phyloP scores from a whole-genome alignment of 2,113 vertebrate genomes.

The Labeo rohita region DNA sequence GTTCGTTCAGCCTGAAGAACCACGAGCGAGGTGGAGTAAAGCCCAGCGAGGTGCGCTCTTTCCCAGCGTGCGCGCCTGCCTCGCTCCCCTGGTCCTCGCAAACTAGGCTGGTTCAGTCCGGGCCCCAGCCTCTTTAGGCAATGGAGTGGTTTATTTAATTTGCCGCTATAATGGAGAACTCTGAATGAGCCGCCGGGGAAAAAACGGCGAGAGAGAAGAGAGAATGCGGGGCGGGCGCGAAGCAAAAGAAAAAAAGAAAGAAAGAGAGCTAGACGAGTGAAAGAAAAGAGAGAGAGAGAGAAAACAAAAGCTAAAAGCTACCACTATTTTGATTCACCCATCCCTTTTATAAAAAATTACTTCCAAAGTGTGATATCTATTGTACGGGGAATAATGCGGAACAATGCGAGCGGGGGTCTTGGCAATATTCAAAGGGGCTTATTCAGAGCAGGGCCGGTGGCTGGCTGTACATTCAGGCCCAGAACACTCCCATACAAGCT shows the following conservation, averaged over 20 bases:
- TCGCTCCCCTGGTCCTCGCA: constrained; percentile 73
- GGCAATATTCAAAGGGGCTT: constrained; percentile 92
- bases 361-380: constrained; percentile 99
- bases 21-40: constrained; percentile 1
- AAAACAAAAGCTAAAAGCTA: constrained; percentile 95
- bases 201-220: constrained; percentile 45
- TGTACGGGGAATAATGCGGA: constrained; percentile 91
- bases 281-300: constrained; percentile 71
- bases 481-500: constrained; percentile 92
- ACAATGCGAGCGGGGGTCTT: constrained; percentile 92
- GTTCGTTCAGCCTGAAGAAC: constrained; percentile 12
- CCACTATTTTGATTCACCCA: constrained; percentile 98
- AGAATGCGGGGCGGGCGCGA: constrained; percentile 44
- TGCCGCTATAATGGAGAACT: constrained; percentile 92
- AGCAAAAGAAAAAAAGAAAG: constrained; percentile 68
- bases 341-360: constrained; percentile 86
- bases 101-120: constrained; percentile 76
- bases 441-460: constrained; percentile 83
- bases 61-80: constrained; percentile 53
- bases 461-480: constrained; percentile 89
- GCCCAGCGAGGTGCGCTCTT: not conserved
- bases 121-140: constrained; percentile 82
- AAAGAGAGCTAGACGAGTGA: constrained; percentile 46
- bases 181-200: constrained; percentile 89
- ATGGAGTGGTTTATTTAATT: constrained; percentile 99